Percentiles rank a stretch among this genome's conserved stretches.
Conservation (phyloP, 1,140 invertebrate genomes). For the Conus ventricosus region DNA sequence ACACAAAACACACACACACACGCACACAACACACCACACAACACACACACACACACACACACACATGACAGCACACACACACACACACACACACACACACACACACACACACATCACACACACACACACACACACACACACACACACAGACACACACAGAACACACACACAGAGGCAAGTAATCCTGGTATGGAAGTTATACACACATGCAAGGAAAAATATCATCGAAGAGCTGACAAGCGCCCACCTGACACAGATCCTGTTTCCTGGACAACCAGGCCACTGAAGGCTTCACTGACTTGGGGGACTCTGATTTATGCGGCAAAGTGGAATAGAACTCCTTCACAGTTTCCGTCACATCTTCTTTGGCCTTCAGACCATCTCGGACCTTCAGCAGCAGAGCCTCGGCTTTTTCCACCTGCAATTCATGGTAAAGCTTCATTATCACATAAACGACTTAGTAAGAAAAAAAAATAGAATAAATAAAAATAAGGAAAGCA, state of each 20-base stretch:
- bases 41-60: no score
- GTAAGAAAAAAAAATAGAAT: not conserved
- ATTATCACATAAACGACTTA: not conserved
- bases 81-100: no score
- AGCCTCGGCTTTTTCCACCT: conserved; percentile 73
- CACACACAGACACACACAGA: no score
- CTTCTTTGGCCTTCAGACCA: conserved; percentile 44
- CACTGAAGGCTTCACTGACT: conserved; percentile 27
- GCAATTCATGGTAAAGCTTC: conserved; percentile 2
- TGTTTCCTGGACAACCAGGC: conserved; percentile 62
- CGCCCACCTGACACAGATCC: conserved; percentile 70
- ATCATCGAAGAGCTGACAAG: no score
- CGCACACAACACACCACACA: no score
- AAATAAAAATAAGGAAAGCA: not conserved
- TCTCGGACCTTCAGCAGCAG: conserved; percentile 65
- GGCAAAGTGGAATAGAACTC: conserved; percentile 65
- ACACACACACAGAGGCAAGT: no score
- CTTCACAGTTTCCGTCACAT: conserved; percentile 39
- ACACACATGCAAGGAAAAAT: no score
- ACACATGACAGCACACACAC: no score
- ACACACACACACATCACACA: no score
- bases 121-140: no score
- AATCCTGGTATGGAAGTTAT: no score
- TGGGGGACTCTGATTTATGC: conserved; percentile 41
- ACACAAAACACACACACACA: no score